phyloP scores from a whole-genome alignment of 2,797 vertebrate genomes.

The Coccyzus lansbergi region DNA sequence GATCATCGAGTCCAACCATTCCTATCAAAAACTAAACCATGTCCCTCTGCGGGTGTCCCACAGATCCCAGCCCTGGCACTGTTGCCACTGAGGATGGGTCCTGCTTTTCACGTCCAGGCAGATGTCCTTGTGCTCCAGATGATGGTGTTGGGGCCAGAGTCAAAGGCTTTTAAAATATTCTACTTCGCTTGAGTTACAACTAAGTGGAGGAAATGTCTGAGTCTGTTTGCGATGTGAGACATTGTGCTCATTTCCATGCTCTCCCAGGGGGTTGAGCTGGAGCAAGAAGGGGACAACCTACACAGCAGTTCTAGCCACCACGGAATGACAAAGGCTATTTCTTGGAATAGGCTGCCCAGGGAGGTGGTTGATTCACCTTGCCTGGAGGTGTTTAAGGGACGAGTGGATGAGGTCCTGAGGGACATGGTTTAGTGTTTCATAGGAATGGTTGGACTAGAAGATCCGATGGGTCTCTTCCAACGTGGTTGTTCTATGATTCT shows the following conservation, averaged over 20 bases:
- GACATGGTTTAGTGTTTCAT: too few relatives aligned
- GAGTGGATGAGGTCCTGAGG: too few relatives aligned
- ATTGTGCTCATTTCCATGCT: not conserved
- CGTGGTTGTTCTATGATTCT: too few relatives aligned
- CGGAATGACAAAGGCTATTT: not conserved
- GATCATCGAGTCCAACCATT: too few relatives aligned
- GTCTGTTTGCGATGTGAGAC: not conserved
- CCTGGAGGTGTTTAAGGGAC: too few relatives aligned
- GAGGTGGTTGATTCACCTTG: too few relatives aligned
- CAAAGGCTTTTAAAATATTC: not conserved
- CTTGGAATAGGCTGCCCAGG: too few relatives aligned
- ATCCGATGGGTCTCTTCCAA: too few relatives aligned
- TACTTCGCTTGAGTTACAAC: not conserved
- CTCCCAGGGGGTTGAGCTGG: not conserved
- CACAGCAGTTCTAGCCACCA: not conserved
- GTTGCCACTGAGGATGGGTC: fast-evolving
- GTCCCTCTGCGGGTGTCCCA: too few relatives aligned
- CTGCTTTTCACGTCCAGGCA: not conserved
- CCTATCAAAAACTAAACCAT: too few relatives aligned
- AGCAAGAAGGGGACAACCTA: fast-evolving
- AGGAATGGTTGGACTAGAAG: too few relatives aligned
- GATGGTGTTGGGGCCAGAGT: not conserved
- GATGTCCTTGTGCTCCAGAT: fast-evolving
- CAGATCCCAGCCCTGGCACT: not conserved
- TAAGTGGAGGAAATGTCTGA: not conserved